These are phyloP conservation scores for Stercorarius parasiticus DNA, from an alignment of 2,113 vertebrate genomes.

Conservation along the genomic window DNA sequence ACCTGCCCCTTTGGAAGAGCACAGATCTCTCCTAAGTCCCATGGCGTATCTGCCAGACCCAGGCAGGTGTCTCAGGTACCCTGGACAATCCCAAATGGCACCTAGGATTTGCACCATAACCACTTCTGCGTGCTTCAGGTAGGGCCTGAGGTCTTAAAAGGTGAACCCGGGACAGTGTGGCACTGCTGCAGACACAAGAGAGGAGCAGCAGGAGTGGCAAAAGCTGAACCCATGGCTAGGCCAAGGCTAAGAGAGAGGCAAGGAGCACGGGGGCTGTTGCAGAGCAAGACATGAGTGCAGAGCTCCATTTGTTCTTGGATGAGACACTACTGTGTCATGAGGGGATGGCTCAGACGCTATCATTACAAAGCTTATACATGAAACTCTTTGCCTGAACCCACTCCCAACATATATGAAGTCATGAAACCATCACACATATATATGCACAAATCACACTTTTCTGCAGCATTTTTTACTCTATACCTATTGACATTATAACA, in stretches of 20 bases:
- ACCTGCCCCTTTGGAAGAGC: background rate
- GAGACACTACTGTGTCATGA: accelerated
- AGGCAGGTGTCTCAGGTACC: background rate
- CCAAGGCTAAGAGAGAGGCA: background rate
- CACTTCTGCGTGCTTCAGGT: background rate
- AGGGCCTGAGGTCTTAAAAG: background rate
- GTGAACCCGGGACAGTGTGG: accelerated
- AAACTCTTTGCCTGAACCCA: background rate
- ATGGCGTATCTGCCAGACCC: background rate
- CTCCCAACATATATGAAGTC: accelerated
- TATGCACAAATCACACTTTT: background rate
- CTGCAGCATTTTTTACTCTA: background rate
- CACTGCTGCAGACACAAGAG: accelerated
- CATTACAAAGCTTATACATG: accelerated
- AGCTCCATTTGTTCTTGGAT: background rate
- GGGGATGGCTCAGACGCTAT: background rate
- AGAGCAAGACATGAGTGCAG: background rate
- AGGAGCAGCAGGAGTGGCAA: background rate
- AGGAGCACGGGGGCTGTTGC: background rate
- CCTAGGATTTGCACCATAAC: background rate
- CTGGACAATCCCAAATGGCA: background rate
- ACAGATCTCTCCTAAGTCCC: background rate
- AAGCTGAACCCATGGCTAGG: background rate
- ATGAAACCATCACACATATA: background rate
- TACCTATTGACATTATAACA: background rate